A percentile compares a stretch with the other conserved stretches of the same genome.
Evolutionary conservation across 2,113 vertebrate species (phyloP).

Genomic region (Kryptolebias marmoratus): DNA sequence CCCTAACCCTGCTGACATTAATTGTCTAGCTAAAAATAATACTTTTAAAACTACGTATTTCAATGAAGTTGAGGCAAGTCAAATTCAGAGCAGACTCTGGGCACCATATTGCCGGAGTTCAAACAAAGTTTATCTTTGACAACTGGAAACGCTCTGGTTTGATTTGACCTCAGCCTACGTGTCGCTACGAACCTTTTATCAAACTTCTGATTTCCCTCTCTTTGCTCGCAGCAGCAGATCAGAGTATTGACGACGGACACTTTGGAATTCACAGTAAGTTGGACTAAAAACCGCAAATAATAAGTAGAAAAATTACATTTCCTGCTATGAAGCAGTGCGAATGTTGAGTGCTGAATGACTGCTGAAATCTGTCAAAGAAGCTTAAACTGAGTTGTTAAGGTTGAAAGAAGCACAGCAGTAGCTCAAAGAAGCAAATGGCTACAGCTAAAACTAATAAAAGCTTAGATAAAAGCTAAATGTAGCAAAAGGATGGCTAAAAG

Average conservation of each 20-base stretch:
- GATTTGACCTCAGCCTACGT: conserved; percentile 18
- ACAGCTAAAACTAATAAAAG: no score
- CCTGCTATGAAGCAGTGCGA: no score
- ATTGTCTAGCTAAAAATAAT: background rate
- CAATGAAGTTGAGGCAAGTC: conserved; percentile 21
- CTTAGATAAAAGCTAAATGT: no score
- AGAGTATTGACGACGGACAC: conserved; percentile 85
- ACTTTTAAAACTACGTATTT: background rate
- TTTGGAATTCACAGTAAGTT: conserved; percentile 95
- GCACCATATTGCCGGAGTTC: background rate
- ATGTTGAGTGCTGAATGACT: no score
- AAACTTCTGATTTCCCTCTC: conserved; percentile 45
- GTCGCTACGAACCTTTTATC: background rate
- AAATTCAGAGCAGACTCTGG: conserved; percentile 20
- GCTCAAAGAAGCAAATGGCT: no score
- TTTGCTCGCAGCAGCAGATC: conserved; percentile 82
- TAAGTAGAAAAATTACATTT: no score
- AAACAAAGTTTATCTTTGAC: background rate
- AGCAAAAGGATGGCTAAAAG: no score
- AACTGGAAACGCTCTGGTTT: conserved; percentile 25
- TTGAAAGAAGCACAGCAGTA: no score
- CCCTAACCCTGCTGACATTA: background rate
- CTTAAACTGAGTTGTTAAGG: no score
- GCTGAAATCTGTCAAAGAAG: no score
- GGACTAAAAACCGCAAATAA: background rate